phyloP scores from a whole-genome alignment of 2,888 invertebrate genomes.

The Tricholauxania praeusta region DNA sequence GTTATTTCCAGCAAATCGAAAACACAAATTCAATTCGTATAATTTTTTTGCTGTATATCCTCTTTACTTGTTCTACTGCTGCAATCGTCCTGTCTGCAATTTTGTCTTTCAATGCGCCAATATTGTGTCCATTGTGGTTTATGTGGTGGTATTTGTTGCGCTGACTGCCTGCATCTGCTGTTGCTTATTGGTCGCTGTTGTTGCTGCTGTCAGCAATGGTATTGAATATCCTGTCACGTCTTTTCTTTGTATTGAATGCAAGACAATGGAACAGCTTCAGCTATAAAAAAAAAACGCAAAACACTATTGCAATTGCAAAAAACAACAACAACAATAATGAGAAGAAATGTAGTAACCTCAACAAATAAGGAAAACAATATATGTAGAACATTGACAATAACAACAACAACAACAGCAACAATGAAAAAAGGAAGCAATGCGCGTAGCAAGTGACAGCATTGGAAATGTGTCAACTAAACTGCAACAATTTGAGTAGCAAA shows the following conservation, averaged over 20 bases:
- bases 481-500: too few relatives aligned
- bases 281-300: neutral
- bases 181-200: neutral
- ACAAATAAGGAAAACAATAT: conserved; percentile 20
- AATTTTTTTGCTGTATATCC: too few relatives aligned
- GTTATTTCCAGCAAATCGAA: too few relatives aligned
- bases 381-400: conserved; percentile 28
- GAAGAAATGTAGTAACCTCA: conserved; percentile 8
- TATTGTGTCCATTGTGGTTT: too few relatives aligned
- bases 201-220: neutral
- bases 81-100: neutral
- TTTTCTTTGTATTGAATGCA: neutral
- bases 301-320: conserved; percentile 10
- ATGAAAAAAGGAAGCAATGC: too few relatives aligned
- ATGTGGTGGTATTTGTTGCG: neutral
- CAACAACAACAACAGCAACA: neutral
- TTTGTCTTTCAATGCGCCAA: neutral
- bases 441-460: conserved; percentile 23
- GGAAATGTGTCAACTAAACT: neutral
- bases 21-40: too few relatives aligned
- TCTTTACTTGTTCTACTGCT: neutral
- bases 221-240: neutral
- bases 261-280: neutral
- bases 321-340: neutral
- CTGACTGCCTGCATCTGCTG: neutral